Base-by-base conservation (phyloP, 2,888 invertebrate species). In the Lathronympha strigana region DNA sequence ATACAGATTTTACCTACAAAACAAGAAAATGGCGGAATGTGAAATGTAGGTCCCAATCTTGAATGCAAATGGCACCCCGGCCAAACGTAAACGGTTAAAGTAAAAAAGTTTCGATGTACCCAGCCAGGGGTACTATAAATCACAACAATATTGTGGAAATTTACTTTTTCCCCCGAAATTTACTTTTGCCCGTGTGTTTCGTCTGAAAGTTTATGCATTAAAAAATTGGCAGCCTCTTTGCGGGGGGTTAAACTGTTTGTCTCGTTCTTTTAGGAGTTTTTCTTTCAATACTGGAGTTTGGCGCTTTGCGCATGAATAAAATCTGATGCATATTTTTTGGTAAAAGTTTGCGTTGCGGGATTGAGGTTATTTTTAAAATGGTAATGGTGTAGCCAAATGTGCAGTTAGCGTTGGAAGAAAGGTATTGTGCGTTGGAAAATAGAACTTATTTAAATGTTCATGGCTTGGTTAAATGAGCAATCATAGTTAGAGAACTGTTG, bases 101-200 rank as follows among this genome's bases (percentile, higher is more conserved):
- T 62, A 68, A 66, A 53, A 69, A 72, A 74, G 55, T 73, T 72
- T 71, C 60, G 63, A 58, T 71, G 73, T 72, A 70, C 69, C 68
- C 68, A 63, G 55, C 69, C 51, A 58, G 72, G 76, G 71, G 68
- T 57, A 75, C 77, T 69, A 84, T 85, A 84, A 85, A 84, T 86
- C 82, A 82, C 74, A 74, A 73, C 77, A 79, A 80, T 84, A 83
- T 81, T 84, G 81, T 82, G 77, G 76, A 80, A 82, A 81, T 79
- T 78, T 73, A 78, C 77, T 76, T 77, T 78, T 71, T 73, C 73
- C 73, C 67, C 66, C 62, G 55, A 69, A 68, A 69, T 70, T 68
- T 67, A 68, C 68, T 67, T 68, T 69, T 66, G 69, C 50, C 63
- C 76, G 70, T 78, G 78, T 71, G 69, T 70, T 67, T 67, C 66